Evolutionary conservation across 2,888 invertebrate genomes (phyloP).

Genomic region (Synanthedon andrenaeformis): DNA sequence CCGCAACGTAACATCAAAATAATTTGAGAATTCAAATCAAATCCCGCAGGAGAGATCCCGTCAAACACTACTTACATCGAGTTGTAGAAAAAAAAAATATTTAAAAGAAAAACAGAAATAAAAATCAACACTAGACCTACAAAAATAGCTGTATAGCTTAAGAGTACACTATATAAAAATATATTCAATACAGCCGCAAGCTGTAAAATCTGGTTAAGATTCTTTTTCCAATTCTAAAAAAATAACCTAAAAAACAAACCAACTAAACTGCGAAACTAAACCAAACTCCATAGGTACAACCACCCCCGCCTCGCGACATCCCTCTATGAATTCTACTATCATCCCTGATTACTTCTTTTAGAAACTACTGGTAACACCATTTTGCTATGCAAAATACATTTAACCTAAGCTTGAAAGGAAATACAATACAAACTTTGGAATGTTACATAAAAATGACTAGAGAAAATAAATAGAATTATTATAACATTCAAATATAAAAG

Average conservation of each 20-base stretch:
- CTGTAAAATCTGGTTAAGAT: slow-evolving; percentile 58
- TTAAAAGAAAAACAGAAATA: slow-evolving; percentile 27
- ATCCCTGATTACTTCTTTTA: slow-evolving; percentile 32
- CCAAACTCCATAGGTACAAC: slow-evolving; percentile 8
- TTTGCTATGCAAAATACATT: slow-evolving; percentile 68
- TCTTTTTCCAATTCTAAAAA: slow-evolving; percentile 49
- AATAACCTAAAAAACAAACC: slow-evolving; percentile 40
- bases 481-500: slow-evolving; percentile 3
- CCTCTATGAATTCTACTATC: slow-evolving; percentile 30
- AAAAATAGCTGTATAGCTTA: slow-evolving; percentile 68
- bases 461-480: slow-evolving; percentile 32
- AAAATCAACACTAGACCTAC: slow-evolving; percentile 54
- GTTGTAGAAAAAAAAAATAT: slow-evolving; percentile 13
- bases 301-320: slow-evolving; percentile 33
- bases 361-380: slow-evolving; percentile 49
- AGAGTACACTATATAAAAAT: slow-evolving; percentile 66
- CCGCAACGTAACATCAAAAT: not conserved
- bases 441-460: slow-evolving; percentile 64
- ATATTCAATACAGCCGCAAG: slow-evolving; percentile 57
- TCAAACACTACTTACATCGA: not conserved
- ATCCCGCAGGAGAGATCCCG: not conserved
- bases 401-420: slow-evolving; percentile 47
- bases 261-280: slow-evolving; percentile 18
- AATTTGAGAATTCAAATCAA: not conserved
- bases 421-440: slow-evolving; percentile 58